Percentiles rank a stretch among this genome's conserved stretches.
These are phyloP conservation scores for Passerina amoena DNA, from an alignment of 2,113 vertebrate genomes.

Conservation along the genomic window DNA sequence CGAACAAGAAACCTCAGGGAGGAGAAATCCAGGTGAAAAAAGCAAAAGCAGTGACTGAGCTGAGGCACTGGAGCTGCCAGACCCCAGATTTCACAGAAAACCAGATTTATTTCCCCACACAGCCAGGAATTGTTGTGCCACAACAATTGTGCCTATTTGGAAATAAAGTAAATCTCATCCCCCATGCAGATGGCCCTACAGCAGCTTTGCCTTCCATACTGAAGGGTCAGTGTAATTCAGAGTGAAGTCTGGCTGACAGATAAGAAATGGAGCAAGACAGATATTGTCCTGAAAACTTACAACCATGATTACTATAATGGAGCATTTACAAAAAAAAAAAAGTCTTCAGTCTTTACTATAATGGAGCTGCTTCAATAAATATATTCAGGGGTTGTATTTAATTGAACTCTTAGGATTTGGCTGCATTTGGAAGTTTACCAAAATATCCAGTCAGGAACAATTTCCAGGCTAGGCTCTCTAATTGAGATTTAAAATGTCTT, in stretches of 20 bases:
- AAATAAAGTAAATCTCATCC: background rate
- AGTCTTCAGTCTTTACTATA: background rate
- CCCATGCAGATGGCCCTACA: background rate
- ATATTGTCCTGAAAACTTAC: background rate
- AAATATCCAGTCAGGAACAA: conserved; percentile 19
- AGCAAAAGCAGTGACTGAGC: background rate
- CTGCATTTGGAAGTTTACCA: conserved; percentile 36
- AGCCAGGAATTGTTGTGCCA: background rate
- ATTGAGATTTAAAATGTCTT: conserved; percentile 10
- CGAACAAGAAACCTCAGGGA: background rate
- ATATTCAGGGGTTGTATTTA: background rate
- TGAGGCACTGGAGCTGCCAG: background rate
- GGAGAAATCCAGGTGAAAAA: background rate
- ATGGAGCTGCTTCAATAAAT: background rate
- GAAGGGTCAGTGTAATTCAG: background rate
- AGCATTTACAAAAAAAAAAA: background rate
- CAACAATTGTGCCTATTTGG: background rate
- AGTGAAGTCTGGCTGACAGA: background rate
- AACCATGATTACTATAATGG: background rate
- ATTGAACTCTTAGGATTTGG: conserved; percentile 19
- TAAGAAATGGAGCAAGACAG: background rate
- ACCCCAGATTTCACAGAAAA: background rate
- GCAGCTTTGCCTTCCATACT: background rate
- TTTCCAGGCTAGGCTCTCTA: background rate
- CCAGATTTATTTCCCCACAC: background rate